Conservation (phyloP, 2,888 invertebrate genomes). For the Drosophila cracens region DNA sequence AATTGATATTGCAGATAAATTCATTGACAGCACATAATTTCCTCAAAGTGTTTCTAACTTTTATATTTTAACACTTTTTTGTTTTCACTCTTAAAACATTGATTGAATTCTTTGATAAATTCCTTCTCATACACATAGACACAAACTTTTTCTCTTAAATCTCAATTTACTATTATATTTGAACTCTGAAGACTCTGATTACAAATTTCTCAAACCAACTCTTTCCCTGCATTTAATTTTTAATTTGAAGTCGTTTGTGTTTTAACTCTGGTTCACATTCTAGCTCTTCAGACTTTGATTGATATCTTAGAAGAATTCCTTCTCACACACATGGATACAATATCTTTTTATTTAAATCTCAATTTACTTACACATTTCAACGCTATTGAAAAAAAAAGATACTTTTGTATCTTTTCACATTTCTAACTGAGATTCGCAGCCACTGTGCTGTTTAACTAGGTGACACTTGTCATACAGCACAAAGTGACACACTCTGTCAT, state of each 20-base stretch:
- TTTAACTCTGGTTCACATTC: not conserved
- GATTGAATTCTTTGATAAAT: not conserved
- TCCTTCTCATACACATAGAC: not conserved
- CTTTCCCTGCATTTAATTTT: not conserved
- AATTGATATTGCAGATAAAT: not conserved
- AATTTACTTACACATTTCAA: not conserved
- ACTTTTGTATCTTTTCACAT: conserved; percentile 2
- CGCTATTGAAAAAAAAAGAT: not conserved
- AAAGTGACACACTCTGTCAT: conserved; percentile 27
- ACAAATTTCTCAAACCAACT: not conserved
- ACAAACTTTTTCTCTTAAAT: not conserved
- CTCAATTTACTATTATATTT: not conserved
- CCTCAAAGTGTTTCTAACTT: not conserved
- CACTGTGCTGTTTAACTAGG: conserved; percentile 62
- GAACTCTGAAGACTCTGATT: not conserved
- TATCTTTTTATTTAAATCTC: not conserved
- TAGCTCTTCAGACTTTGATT: not conserved
- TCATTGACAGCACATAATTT: not conserved
- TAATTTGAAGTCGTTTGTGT: not conserved
- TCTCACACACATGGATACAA: rapidly evolving
- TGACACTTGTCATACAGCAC: conserved; percentile 66
- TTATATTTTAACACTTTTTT: no score
- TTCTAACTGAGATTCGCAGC: not conserved
- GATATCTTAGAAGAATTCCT: not conserved
- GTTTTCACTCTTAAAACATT: not conserved